Conservation (phyloP, 2,113 vertebrate species). For the Poeciliopsis turrubarensis region DNA sequence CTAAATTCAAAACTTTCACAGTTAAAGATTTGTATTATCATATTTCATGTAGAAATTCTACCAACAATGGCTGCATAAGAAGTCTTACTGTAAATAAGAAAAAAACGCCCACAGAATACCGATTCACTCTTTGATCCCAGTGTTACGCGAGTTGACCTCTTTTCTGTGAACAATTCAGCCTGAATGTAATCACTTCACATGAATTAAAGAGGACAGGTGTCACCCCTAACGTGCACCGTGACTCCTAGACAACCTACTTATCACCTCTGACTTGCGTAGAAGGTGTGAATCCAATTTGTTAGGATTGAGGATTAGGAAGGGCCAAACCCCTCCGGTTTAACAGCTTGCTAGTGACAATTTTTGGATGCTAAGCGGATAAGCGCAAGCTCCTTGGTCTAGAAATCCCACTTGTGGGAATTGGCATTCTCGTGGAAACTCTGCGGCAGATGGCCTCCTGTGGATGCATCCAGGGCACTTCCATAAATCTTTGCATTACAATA, state of each 20-base stretch:
- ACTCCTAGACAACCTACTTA: constrained; percentile 46
- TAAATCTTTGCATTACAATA: constrained; percentile 5
- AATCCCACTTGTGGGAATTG: constrained; percentile 71
- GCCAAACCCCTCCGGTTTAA: constrained; percentile 65
- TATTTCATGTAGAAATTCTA: no score
- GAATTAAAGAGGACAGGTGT: constrained; percentile 64
- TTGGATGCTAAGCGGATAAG: constrained; percentile 75
- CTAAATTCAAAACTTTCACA: background rate
- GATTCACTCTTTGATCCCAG: constrained; percentile 2
- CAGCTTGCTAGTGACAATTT: constrained; percentile 77
- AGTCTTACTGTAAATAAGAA: background rate
- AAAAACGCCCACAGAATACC: background rate
- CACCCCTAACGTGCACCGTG: constrained; percentile 43
- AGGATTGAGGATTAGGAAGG: constrained; percentile 71
- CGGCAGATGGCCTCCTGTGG: constrained; percentile 68
- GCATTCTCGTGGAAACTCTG: constrained; percentile 60
- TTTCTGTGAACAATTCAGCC: background rate
- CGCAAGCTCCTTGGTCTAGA: constrained; percentile 73
- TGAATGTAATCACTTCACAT: constrained; percentile 38
- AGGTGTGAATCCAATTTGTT: constrained; percentile 80
- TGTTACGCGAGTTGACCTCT: constrained; percentile 5
- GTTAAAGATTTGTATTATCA: background rate
- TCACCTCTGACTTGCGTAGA: constrained; percentile 52
- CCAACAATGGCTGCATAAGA: background rate
- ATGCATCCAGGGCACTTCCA: constrained; percentile 3